phyloP scores from a whole-genome alignment of 2,888 invertebrate species.

The Nomada ferruginata region DNA sequence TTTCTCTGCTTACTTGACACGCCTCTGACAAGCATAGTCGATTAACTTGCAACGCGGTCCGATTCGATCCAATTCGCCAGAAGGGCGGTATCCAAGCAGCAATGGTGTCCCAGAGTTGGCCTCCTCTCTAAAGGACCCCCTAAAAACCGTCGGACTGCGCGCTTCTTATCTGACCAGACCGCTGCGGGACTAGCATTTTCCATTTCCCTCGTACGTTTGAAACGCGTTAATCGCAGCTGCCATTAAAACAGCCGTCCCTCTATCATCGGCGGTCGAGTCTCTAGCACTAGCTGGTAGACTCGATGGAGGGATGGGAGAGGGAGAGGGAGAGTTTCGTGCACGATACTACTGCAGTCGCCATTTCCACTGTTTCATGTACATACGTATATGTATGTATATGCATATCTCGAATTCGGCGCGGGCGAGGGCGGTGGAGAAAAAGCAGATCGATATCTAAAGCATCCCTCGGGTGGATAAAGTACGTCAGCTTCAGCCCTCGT shows the following conservation, averaged over 20 bases:
- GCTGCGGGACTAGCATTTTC: conserved; percentile 24
- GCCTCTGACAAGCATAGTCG: conserved; percentile 1
- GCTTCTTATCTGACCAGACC: conserved; percentile 51
- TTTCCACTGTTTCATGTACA: not conserved
- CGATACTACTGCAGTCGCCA: not conserved
- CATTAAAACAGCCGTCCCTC: conserved; percentile 44
- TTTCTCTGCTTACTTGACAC: not conserved
- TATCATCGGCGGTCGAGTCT: conserved; percentile 33
- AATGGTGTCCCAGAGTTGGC: conserved; percentile 8
- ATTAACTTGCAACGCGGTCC: conserved; percentile 12
- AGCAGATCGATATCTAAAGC: conserved; percentile 69
- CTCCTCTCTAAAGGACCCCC: not conserved
- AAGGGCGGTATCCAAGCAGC: conserved; percentile 47
- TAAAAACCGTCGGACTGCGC: conserved; percentile 37
- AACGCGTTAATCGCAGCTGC: conserved; percentile 51
- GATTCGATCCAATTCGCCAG: conserved; percentile 17
- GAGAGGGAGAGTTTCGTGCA: not conserved
- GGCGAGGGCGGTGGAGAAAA: conserved; percentile 58
- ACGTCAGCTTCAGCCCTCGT: conserved; percentile 52
- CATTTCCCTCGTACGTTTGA: conserved; percentile 14
- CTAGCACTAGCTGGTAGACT: conserved; percentile 1
- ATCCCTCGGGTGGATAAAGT: conserved; percentile 49
- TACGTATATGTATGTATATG: not conserved
- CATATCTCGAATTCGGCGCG: conserved; percentile 37
- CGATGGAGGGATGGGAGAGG: not conserved